Conservation (phyloP, 1,140 invertebrate genomes). For the Drosophila sp. region DNA sequence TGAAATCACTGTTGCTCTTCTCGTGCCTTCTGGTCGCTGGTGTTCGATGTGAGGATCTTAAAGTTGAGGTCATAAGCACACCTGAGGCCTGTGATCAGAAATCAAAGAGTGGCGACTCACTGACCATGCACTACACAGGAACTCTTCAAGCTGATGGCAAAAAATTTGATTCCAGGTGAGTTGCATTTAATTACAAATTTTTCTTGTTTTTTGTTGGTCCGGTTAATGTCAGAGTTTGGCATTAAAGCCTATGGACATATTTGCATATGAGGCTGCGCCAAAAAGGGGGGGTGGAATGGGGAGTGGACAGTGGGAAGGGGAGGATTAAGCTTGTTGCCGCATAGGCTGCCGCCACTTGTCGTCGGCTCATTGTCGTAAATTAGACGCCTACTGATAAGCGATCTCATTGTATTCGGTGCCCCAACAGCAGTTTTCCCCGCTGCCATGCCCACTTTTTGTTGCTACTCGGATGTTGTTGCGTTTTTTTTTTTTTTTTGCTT, state of each 20-base stretch:
- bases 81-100: slow-evolving; percentile 92
- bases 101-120: slow-evolving; percentile 93
- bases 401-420: slow-evolving; percentile 68
- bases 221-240: slow-evolving; percentile 23
- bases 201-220: neutral
- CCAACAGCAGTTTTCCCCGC: slow-evolving; percentile 51
- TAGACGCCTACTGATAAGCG: slow-evolving; percentile 81
- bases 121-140: slow-evolving; percentile 97
- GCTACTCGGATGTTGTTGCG: slow-evolving; percentile 24
- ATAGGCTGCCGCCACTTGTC: slow-evolving; percentile 62
- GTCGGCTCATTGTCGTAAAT: slow-evolving; percentile 80
- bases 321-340: slow-evolving; percentile 58
- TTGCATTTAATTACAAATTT: slow-evolving; percentile 39
- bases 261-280: slow-evolving; percentile 31
- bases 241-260: slow-evolving; percentile 35
- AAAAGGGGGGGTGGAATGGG: neutral
- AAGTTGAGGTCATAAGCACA: slow-evolving; percentile 91
- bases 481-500: slow-evolving; percentile 21
- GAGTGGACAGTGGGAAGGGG: neutral
- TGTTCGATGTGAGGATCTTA: slow-evolving; percentile 85
- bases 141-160: slow-evolving; percentile 91
- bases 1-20: slow-evolving; percentile 73
- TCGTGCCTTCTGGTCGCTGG: slow-evolving; percentile 83
- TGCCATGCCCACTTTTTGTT: slow-evolving; percentile 21
- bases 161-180: slow-evolving; percentile 97